Base-by-base conservation (phyloP, 2,113 vertebrate genomes). In the Epinephelus lanceolatus region DNA sequence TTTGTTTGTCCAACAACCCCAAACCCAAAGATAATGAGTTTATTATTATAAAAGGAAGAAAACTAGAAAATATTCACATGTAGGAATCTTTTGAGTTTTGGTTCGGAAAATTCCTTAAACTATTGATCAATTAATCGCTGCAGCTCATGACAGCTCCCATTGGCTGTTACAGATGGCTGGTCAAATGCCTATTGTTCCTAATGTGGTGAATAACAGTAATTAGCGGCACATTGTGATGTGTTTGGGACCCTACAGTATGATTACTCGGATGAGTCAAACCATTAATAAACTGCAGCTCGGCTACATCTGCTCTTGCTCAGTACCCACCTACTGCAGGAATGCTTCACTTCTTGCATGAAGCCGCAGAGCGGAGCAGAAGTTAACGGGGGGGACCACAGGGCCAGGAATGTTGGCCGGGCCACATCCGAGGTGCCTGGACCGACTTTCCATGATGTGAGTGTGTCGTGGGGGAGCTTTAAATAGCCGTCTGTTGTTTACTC, bases 401-500 rank as follows among this genome's bases (percentile, higher is more conserved):
- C 70, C 87, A 72, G 92, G 93, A 94, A 94, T 95, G 89, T 88
- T 86, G 86, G 86, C 91, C 56, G 66, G 63, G 89, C 83, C 70
- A 87, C 90, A 91, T 91, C 91, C 57, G 87, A 94, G 90, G 85
- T 91, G 88, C 85, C 85, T 83, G 78, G 59, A 78, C 85, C 12
- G 71, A 92, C 86, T 95, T 95, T 94, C 95, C 94, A 94, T 94
- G 94, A 95, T 96, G 93, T 6, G 61, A 90, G 80, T 23, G 88
- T 88, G 93, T 94, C 78, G 80, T 87, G 85, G 63, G 76, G 78
- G 57, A 73, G 83, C 91, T 94, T 94, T 94, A 95, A 96, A 96
- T 96, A 95, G 92, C 81, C 8, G 79, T 61, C 56, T 74, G 78
- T 79, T 92, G 92, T 94, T 94, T 93, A 90, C 89, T 86, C 74